Base-by-base conservation (phyloP, 2,797 vertebrate genomes). In the Tapera naevia region DNA sequence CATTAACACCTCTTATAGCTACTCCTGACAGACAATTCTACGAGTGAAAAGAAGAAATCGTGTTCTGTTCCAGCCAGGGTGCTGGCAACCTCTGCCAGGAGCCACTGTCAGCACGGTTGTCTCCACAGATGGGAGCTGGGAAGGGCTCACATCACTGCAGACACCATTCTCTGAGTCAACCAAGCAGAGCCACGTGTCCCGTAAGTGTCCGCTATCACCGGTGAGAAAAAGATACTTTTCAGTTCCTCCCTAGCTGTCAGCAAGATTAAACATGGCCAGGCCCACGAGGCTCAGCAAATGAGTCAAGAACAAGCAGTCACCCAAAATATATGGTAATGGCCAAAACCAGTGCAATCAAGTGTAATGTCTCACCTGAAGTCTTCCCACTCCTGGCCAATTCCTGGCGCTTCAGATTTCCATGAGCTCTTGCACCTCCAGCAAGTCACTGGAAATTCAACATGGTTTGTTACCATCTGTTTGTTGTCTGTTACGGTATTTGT, bases 131-230 rank as follows among this genome's bases (percentile, higher is more conserved):
- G 3, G 62, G n/a, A 89, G n/a, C 35, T 67, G 45, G 17, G 45
- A 76, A 60, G 25, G 10, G 21, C 53, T 93, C 24, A 28, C 2
- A 0, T 27, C 3, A 1, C 62, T 3, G 0, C 39, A 39, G 35
- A 54, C 46, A 35, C 30, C 0, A 0, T 30, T 45, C 13, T 27
- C 67, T 0, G 0, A 19, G 37, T 39, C 28, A 88, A 41, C 51
- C 60, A 61, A 50, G 21, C 9, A 72, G 46, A 64, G 13, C 10
- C 33, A 64, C 3, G 7, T 1, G 10, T 60, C n/a, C 25, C 45
- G 53, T 67, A 39, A 50, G 24, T 18, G n/a, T 43, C 43, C 51
- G n/a, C 27, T 23, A 73, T 15, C n/a, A 43, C 11, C 45, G 13
- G 7, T 28, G 24, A 86, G 88, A 32, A 71, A 81, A 69, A 80